Conservation (phyloP, 2,113 vertebrate species). For the Asarcornis scutulata region DNA sequence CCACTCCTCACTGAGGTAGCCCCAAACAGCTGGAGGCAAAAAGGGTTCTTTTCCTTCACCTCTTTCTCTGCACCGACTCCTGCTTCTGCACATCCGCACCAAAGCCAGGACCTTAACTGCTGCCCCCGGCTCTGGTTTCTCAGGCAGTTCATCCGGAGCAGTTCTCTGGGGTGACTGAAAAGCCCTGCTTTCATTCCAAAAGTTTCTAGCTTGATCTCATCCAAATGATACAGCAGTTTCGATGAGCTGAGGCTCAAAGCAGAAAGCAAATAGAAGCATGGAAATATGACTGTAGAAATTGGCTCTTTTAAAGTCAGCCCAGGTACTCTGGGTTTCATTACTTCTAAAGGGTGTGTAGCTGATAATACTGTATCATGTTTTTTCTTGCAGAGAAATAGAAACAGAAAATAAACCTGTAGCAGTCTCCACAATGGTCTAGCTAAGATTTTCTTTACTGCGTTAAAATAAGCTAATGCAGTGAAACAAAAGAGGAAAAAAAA, state of each 20-base stretch:
- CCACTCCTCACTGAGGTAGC: rapidly evolving
- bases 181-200: background rate
- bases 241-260: background rate
- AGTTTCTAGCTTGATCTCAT: background rate
- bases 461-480: slow-evolving; percentile 24
- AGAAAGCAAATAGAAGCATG: background rate
- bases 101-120: rapidly evolving
- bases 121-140: background rate
- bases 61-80: background rate
- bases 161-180: background rate
- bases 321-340: background rate
- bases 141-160: background rate
- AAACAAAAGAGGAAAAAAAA: slow-evolving; percentile 20
- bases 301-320: background rate
- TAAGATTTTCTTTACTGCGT: background rate
- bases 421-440: slow-evolving; percentile 11
- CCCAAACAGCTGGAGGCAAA: background rate
- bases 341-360: background rate
- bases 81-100: background rate
- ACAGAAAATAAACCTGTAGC: background rate
- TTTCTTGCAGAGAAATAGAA: background rate
- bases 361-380: background rate
- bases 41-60: background rate
- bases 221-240: background rate
- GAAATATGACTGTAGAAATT: background rate